phyloP scores from a whole-genome alignment of 2,888 invertebrate species.

The Eupithecia centaureata region DNA sequence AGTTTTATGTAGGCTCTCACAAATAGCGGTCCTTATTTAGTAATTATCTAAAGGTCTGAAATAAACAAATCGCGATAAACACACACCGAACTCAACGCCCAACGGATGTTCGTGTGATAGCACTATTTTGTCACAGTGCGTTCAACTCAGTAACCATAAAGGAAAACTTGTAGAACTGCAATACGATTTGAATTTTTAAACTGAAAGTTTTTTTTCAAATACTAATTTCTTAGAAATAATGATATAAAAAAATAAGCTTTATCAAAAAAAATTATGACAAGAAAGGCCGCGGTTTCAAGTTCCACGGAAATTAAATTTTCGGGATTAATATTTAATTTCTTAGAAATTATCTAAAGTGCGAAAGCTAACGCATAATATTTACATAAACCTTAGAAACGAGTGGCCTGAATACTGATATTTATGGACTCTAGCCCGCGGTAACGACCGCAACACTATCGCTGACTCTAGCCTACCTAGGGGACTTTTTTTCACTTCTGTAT shows the following conservation, averaged over 20 bases:
- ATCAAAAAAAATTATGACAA: too few relatives aligned
- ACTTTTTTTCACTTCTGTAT: background rate
- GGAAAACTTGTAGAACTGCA: background rate
- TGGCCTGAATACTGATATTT: constrained; percentile 38
- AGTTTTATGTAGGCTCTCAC: background rate
- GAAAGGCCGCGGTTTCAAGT: too few relatives aligned
- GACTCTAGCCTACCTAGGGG: background rate
- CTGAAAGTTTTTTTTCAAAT: too few relatives aligned
- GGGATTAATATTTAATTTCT: too few relatives aligned
- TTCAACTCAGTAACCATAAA: background rate
- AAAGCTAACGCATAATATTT: too few relatives aligned
- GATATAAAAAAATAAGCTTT: too few relatives aligned
- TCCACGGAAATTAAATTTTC: too few relatives aligned
- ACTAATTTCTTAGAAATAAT: too few relatives aligned
- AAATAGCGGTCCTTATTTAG: background rate
- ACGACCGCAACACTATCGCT: constrained; percentile 33
- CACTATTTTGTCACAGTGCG: constrained; percentile 35
- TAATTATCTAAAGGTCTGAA: constrained; percentile 15
- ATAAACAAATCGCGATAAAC: constrained; percentile 42
- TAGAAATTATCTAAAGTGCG: too few relatives aligned
- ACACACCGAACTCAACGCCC: constrained; percentile 32
- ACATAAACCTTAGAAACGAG: too few relatives aligned
- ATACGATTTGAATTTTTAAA: too few relatives aligned
- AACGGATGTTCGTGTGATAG: constrained; percentile 33
- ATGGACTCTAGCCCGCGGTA: constrained; percentile 40